A percentile compares a stretch with the other conserved stretches of the same genome.
Evolutionary conservation across 2,888 invertebrate genomes (phyloP).

Genomic region (Trissolcus japonicus): DNA sequence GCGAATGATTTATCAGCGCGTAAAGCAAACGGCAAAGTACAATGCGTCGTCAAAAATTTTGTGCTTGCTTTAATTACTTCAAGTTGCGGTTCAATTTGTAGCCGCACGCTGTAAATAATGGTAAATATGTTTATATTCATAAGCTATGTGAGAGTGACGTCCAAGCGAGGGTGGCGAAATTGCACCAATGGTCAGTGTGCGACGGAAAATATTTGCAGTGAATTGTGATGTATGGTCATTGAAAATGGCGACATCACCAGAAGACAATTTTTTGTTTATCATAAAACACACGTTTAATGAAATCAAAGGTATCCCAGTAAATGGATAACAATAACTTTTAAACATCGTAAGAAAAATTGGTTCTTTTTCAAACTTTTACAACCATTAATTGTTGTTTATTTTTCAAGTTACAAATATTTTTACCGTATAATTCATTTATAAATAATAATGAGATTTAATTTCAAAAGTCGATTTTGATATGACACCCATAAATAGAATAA

Average conservation of each 20-base stretch:
- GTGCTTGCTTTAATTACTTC: conserved; percentile 33
- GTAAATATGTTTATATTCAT: background rate
- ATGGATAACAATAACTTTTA: no score
- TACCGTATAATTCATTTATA: no score
- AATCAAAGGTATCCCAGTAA: no score
- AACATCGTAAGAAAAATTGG: no score
- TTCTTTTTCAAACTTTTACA: no score
- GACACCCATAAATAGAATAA: no score
- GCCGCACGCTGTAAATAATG: conserved; percentile 1
- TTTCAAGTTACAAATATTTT: no score
- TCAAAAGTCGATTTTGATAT: no score
- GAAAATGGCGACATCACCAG: no score
- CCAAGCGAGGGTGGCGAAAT: conserved; percentile 1
- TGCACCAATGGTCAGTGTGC: background rate
- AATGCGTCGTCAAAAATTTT: conserved; percentile 38
- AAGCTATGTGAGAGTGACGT: background rate
- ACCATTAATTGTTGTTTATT: no score
- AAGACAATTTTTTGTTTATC: background rate
- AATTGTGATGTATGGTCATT: background rate
- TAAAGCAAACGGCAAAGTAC: conserved; percentile 24
- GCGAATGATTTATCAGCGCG: conserved; percentile 34
- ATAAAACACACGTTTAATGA: background rate
- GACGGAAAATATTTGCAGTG: background rate
- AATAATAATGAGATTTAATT: no score
- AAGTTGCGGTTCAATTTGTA: conserved; percentile 22